Conservation (phyloP, 92 coral and sea anemone genomes). For the Phenganax stokvisi region DNA sequence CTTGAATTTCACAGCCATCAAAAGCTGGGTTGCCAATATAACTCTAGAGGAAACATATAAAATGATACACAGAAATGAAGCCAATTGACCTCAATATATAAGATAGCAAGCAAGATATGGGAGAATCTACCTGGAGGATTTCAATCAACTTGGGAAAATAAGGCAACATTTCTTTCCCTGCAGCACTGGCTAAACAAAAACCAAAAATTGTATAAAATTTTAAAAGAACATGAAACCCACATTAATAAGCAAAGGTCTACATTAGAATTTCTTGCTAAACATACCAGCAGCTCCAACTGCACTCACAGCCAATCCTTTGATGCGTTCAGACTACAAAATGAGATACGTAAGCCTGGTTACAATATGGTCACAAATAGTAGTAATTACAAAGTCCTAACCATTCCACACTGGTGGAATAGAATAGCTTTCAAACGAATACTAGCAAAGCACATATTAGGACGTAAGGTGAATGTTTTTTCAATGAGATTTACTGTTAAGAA, state of each 20-base stretch:
- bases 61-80: neutral
- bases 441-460: neutral
- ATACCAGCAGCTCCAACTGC: constrained; percentile 96
- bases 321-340: constrained; percentile 56
- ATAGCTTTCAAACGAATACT: no score
- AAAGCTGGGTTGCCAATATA: constrained; percentile 63
- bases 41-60: constrained; percentile 36
- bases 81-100: neutral
- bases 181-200: constrained; percentile 68
- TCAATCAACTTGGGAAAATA: constrained; percentile 78
- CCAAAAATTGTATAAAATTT: neutral
- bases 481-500: no score
- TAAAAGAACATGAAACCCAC: neutral
- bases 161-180: constrained; percentile 81
- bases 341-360: neutral
- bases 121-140: constrained; percentile 66
- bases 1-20: constrained; percentile 68
- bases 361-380: no score
- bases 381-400: no score
- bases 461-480: no score
- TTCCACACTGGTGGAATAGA: no score
- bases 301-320: constrained; percentile 88
- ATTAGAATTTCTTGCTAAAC: neutral
- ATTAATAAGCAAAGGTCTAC: neutral
- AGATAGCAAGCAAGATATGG: neutral